Evolutionary conservation across 2,113 vertebrate species (phyloP).

Genomic region (Anhinga anhinga): DNA sequence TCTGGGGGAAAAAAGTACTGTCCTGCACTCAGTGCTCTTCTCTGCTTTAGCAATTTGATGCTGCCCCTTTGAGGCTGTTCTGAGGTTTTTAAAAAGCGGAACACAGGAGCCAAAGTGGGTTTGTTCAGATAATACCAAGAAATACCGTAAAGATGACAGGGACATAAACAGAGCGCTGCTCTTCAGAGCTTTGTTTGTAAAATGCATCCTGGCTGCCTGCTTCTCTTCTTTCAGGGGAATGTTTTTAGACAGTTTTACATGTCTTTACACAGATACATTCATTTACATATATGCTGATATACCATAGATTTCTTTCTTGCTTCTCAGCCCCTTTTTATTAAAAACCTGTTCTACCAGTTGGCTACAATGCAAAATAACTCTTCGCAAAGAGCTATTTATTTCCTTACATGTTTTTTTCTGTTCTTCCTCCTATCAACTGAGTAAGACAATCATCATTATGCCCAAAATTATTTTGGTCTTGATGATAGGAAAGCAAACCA

Average conservation of each 20-base stretch:
- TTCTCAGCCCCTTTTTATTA: background rate
- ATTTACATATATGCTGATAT: background rate
- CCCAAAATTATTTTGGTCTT: background rate
- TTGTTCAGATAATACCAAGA: background rate
- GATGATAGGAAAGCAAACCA: background rate
- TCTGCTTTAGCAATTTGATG: conserved; percentile 47
- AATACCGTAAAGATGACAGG: background rate
- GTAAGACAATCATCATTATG: background rate
- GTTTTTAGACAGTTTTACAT: background rate
- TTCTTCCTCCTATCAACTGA: background rate
- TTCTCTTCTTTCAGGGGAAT: background rate
- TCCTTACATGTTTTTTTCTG: background rate
- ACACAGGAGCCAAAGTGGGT: background rate
- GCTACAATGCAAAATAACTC: background rate
- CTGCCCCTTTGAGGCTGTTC: conserved; percentile 45
- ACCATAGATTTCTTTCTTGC: background rate
- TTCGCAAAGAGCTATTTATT: background rate
- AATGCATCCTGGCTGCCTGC: background rate
- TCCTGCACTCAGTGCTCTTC: conserved; percentile 6
- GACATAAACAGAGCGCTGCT: background rate
- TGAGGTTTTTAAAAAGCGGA: background rate
- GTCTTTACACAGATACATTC: background rate
- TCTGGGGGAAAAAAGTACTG: background rate
- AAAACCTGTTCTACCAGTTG: background rate
- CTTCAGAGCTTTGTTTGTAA: background rate